phyloP scores from a whole-genome alignment of 2,888 invertebrate genomes.

The Siphlonurus alternatus region DNA sequence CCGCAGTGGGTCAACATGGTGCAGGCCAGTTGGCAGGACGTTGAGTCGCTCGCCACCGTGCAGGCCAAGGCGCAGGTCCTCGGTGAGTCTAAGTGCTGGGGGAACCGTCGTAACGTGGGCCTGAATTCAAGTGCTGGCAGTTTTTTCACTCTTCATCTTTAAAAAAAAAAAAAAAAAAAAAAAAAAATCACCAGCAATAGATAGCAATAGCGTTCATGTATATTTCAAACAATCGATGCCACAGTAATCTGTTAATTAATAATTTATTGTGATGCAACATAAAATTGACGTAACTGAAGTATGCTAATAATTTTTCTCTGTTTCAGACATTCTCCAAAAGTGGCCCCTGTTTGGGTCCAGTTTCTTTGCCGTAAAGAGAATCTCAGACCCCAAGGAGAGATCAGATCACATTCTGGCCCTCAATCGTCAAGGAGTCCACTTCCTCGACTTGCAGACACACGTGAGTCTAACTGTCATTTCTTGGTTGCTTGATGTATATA shows the following conservation, averaged over 20 bases:
- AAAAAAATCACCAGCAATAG: too few species aligned
- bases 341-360: constrained; percentile 97
- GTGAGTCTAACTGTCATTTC: constrained; percentile 27
- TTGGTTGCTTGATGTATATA: neutral
- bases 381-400: constrained; percentile 51
- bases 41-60: constrained; percentile 52
- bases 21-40: constrained; percentile 73
- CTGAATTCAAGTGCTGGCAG: too few species aligned
- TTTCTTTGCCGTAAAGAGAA: constrained; percentile 88
- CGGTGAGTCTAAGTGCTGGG: constrained; percentile 24
- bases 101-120: too few species aligned
- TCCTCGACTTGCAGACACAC: constrained; percentile 82
- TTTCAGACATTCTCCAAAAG: constrained; percentile 69
- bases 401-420: constrained; percentile 84
- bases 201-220: too few species aligned
- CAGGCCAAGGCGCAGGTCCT: constrained; percentile 65
- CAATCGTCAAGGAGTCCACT: constrained; percentile 84
- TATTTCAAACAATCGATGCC: too few species aligned
- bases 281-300: too few species aligned
- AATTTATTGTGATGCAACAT: too few species aligned
- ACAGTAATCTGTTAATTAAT: too few species aligned
- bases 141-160: too few species aligned
- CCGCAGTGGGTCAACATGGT: constrained; percentile 85
- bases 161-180: too few species aligned
- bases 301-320: constrained; percentile 8